Evolutionary conservation across 1,140 invertebrate species (phyloP), one percentile per base, ranked within the genome.

Genomic region (Pogonomyrmex barbatus): DNA sequence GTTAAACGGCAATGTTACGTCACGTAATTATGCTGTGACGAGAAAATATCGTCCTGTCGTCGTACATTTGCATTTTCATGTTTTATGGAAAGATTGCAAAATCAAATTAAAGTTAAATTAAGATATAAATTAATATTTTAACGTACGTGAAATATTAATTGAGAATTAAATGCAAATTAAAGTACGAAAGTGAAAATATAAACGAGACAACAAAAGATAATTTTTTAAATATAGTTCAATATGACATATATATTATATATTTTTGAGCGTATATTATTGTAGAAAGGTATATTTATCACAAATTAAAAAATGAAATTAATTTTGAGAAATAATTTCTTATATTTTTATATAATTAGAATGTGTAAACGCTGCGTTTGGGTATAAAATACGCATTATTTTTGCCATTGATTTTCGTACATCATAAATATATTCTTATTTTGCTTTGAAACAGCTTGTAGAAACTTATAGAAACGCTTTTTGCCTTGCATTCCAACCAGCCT

Each of bases 1-100:
- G 33, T 50, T 73, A 83, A 83, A 62, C 17, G 52, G 42, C 71
- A 47, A 73, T 45, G 47, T 75, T 83, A 47, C 70, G 12, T 62
- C 54, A 73, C 24, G 6, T 68, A 56, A 71, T 83, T 81, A 33
- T 2, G 12, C 8, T 30, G 39, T 12, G 30, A 82, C 1, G 52
- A 82, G 30, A 60, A 58, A 56, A 82, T 36, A 71, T 33, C 4
- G n/a, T 45, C 42, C 36, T 30, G n/a, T 3, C 24, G 14, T 30
- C 24, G 14, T 30, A 42, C 9, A 78, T 50, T 67, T 39, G 6
- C n/a, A 17, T 10, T 47, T 63, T 33, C 4, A 45, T 4, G 9
- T 33, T 30, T 62, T 0, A 45, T 30, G 9, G 9, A 30, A 56
- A n/a, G n/a, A 12, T 56, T 42, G n/a, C 45, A 75, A 58, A 75